Percentiles rank a stretch among this genome's conserved stretches.
These are phyloP conservation scores for Agelaius tricolor DNA, from an alignment of 2,113 vertebrate genomes.

Conservation along the genomic window DNA sequence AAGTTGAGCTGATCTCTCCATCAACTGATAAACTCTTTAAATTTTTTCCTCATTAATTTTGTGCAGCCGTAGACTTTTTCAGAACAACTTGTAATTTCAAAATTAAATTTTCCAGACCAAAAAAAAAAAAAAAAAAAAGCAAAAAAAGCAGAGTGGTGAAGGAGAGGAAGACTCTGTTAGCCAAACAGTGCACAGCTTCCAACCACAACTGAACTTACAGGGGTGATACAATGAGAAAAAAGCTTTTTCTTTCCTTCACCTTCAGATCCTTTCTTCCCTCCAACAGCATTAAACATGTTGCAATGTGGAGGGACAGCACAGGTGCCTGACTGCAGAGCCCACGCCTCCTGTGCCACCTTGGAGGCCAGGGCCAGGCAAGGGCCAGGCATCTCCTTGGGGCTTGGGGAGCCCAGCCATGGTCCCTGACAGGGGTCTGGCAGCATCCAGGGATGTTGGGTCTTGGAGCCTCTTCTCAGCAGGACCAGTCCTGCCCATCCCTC, in stretches of 20 bases:
- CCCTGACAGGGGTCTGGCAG: accelerated
- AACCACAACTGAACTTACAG: accelerated
- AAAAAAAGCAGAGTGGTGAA: background rate
- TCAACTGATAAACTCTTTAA: background rate
- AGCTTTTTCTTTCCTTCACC: background rate
- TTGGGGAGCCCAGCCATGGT: accelerated
- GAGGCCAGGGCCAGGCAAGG: background rate
- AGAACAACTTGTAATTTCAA: background rate
- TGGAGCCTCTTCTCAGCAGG: accelerated
- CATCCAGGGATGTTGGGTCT: accelerated
- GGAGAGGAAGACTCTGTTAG: background rate
- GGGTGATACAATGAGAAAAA: accelerated
- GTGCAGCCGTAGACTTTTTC: background rate
- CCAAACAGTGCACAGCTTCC: background rate
- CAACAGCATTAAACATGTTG: accelerated
- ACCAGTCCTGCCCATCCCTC: accelerated
- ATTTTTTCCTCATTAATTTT: background rate
- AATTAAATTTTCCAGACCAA: background rate
- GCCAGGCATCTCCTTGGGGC: accelerated
- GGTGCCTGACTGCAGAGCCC: background rate
- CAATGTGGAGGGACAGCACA: background rate
- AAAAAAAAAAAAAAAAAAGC: background rate
- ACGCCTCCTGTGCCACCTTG: accelerated
- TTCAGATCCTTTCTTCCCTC: background rate
- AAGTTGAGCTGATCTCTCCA: background rate